Percentiles rank a stretch among this genome's conserved stretches.
Evolutionary conservation across 2,797 vertebrate species (phyloP).

Genomic region (Lepus townsendii): DNA sequence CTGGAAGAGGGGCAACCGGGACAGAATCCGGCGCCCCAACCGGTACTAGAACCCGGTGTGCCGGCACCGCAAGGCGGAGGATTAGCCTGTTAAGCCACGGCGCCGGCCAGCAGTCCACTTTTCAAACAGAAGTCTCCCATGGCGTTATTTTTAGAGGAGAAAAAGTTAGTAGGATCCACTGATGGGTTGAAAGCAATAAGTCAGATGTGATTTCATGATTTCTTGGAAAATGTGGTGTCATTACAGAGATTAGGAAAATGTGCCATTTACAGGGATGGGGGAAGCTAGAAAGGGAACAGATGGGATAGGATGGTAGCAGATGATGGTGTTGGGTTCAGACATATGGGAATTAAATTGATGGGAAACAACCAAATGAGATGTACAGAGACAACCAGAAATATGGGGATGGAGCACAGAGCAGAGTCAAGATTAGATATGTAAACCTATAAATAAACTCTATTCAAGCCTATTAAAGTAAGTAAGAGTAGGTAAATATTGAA

Average conservation of each 20-base stretch:
- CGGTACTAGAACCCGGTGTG: too few species aligned
- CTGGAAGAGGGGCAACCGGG: too few species aligned
- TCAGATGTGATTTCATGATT: slow-evolving; percentile 32
- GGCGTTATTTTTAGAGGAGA: slow-evolving; percentile 30
- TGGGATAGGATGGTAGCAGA: slow-evolving; percentile 65
- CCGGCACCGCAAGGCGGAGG: too few species aligned
- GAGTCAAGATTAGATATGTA: background rate
- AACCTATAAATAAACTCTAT: background rate
- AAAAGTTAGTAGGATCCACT: slow-evolving; percentile 8
- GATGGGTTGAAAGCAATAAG: slow-evolving; percentile 10
- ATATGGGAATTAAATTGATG: slow-evolving; percentile 67
- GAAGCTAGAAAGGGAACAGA: slow-evolving; percentile 46
- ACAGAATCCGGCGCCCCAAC: too few species aligned
- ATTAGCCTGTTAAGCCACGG: too few species aligned
- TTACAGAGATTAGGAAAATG: slow-evolving; percentile 48
- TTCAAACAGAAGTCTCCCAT: slow-evolving; percentile 3
- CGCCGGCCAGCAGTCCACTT: background rate
- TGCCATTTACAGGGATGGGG: slow-evolving; percentile 44
- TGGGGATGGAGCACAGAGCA: background rate
- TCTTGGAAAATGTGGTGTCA: background rate
- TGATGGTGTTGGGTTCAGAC: slow-evolving; percentile 60
- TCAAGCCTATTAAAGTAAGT: background rate
- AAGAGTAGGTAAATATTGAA: slow-evolving; percentile 10
- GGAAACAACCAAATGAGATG: slow-evolving; percentile 64
- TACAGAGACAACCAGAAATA: slow-evolving; percentile 42